Evolutionary conservation across 2,113 vertebrate species (phyloP).

Genomic region (Syrmaticus mikado): DNA sequence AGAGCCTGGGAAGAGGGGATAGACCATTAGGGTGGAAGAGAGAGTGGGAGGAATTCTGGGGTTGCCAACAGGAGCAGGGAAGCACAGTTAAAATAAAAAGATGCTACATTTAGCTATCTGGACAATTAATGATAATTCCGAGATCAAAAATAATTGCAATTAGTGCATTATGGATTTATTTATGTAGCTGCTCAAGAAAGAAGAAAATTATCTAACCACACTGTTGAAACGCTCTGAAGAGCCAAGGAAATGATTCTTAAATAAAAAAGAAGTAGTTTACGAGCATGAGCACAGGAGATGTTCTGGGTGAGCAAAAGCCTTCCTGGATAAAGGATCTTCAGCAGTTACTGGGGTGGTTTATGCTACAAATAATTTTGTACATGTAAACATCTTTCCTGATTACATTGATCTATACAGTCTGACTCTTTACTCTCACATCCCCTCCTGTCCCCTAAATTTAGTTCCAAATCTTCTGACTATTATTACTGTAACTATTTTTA

Average conservation of each 20-base stretch:
- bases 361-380: background rate
- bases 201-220: background rate
- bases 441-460: background rate
- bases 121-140: background rate
- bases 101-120: background rate
- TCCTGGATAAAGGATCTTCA: background rate
- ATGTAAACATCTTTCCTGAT: constrained; percentile 2
- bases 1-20: background rate
- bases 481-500: constrained; percentile 23
- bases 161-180: constrained; percentile 27
- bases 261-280: background rate
- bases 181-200: constrained; percentile 52
- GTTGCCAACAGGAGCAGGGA: background rate
- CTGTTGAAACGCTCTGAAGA: background rate
- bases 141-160: constrained; percentile 49
- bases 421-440: background rate
- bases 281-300: background rate
- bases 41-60: background rate
- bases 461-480: background rate
- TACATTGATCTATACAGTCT: background rate
- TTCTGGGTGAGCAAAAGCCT: background rate
- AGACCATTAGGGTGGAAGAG: background rate
- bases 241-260: constrained; percentile 3
- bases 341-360: background rate
- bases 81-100: background rate